phyloP scores from a whole-genome alignment of 2,888 invertebrate species.

The Eilema caniola region DNA sequence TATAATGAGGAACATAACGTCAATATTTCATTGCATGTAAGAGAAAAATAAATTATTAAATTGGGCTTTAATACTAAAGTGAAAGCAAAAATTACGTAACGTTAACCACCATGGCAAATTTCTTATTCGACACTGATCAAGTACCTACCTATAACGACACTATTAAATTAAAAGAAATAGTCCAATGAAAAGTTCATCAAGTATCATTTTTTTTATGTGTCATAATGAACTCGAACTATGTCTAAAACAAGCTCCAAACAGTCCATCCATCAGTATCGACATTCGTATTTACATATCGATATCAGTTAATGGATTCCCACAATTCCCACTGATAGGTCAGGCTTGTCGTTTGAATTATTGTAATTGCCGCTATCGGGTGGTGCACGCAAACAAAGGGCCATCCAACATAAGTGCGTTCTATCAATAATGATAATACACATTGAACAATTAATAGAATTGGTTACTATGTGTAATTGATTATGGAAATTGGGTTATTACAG shows the following conservation, averaged over 20 bases:
- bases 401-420: conserved; percentile 15
- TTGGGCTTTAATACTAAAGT: too few relatives aligned
- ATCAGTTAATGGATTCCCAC: conserved; percentile 64
- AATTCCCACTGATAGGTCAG: conserved; percentile 67
- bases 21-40: too few relatives aligned
- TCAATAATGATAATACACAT: background rate
- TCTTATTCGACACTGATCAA: too few relatives aligned
- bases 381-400: conserved; percentile 36
- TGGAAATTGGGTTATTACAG: too few relatives aligned
- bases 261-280: conserved; percentile 46
- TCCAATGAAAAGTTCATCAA: too few relatives aligned
- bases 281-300: conserved; percentile 48
- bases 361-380: conserved; percentile 58
- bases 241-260: conserved; percentile 9
- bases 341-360: conserved; percentile 71
- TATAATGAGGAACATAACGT: too few relatives aligned
- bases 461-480: background rate
- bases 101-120: too few relatives aligned
- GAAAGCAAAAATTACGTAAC: too few relatives aligned
- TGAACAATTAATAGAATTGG: conserved; percentile 13
- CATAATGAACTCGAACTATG: background rate
- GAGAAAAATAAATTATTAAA: too few relatives aligned
- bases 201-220: too few relatives aligned
- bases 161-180: too few relatives aligned
- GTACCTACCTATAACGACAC: too few relatives aligned